Conservation (phyloP, 2,113 vertebrate species). For the Miniopterus natalensis region DNA sequence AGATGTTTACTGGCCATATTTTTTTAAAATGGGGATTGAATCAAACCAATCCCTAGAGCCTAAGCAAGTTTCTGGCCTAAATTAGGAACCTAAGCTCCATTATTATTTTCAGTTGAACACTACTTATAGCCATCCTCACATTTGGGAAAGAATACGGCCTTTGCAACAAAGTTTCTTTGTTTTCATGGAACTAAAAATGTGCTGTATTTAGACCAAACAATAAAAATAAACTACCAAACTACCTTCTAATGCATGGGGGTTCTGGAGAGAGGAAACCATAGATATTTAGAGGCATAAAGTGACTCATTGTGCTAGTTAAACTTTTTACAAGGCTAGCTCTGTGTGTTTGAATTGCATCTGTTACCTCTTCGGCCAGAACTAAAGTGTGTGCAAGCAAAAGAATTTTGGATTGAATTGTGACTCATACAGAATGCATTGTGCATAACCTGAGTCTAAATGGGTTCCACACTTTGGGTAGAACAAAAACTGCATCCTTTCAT, state of each 20-base stretch:
- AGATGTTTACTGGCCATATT: constrained; percentile 81
- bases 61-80: constrained; percentile 86
- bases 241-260: constrained; percentile 89
- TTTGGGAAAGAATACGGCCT: constrained; percentile 87
- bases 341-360: constrained; percentile 89
- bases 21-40: constrained; percentile 81
- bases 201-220: constrained; percentile 91
- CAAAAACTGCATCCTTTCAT: constrained; percentile 73
- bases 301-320: constrained; percentile 89
- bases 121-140: constrained; percentile 84
- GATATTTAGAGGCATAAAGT: constrained; percentile 91
- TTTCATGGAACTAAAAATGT: constrained; percentile 88
- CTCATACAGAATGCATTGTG: constrained; percentile 84
- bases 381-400: constrained; percentile 85
- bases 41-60: constrained; percentile 84
- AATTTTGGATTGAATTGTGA: constrained; percentile 86
- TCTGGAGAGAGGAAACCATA: constrained; percentile 89
- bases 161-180: constrained; percentile 90
- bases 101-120: constrained; percentile 87
- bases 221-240: constrained; percentile 91
- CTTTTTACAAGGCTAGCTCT: constrained; percentile 88
- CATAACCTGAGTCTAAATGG: constrained; percentile 74
- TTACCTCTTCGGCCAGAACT: constrained; percentile 87
- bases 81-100: constrained; percentile 84
- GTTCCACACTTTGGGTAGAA: constrained; percentile 77